phyloP scores from a whole-genome alignment of 2,797 vertebrate genomes.

The Cheirogaleus major region DNA sequence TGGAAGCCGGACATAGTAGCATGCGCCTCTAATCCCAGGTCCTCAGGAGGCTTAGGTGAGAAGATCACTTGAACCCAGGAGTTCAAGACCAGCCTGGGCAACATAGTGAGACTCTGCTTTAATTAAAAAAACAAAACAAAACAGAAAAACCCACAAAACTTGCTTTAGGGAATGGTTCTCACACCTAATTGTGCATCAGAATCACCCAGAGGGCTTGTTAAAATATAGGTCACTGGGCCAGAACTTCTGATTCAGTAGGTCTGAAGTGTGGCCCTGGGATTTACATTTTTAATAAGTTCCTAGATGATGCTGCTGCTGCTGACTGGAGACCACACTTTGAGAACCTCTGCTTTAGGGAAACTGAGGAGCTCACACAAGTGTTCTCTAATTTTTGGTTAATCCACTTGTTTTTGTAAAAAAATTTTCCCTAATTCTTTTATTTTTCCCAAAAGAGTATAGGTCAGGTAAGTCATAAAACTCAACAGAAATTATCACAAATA shows the following conservation, averaged over 20 bases:
- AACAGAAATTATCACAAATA: neutral
- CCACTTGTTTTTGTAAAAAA: neutral
- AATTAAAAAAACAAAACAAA: neutral
- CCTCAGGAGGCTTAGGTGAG: neutral
- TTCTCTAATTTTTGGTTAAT: neutral
- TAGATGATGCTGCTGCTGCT: neutral
- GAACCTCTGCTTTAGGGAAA: neutral
- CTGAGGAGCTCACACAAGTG: neutral
- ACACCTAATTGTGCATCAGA: neutral
- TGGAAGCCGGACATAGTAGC: neutral
- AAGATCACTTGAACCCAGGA: neutral
- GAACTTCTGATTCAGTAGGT: neutral
- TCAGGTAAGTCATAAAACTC: neutral
- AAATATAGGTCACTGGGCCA: neutral
- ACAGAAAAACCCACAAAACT: no score
- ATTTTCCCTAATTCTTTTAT: neutral
- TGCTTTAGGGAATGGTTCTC: neutral
- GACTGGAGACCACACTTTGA: neutral
- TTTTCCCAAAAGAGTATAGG: conserved; percentile 1
- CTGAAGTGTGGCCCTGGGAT: neutral
- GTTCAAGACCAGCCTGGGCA: neutral
- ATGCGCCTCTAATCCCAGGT: neutral
- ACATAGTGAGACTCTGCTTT: neutral
- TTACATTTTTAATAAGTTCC: neutral
- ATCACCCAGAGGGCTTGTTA: neutral